Evolutionary conservation across 2,113 vertebrate species (phyloP).

Genomic region (Chaetops frenatus): DNA sequence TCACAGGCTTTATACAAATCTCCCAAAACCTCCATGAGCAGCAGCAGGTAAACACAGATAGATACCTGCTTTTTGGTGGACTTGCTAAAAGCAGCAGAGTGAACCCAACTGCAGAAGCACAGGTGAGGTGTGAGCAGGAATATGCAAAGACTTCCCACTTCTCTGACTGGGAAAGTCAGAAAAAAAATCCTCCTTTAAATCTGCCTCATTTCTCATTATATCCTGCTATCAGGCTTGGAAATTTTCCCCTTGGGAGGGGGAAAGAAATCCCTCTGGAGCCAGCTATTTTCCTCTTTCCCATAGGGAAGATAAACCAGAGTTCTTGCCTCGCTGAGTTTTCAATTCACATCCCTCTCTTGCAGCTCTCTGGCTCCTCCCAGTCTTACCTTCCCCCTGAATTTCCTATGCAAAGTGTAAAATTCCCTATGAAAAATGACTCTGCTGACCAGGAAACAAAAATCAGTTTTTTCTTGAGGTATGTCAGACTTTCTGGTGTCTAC

Average conservation of each 20-base stretch:
- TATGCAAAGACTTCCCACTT: neutral
- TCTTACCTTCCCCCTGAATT: neutral
- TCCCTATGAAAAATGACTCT: neutral
- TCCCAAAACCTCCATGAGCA: neutral
- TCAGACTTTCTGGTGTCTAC: neutral
- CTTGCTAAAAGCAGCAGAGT: neutral
- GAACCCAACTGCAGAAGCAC: neutral
- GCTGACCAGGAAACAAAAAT: neutral
- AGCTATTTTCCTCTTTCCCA: neutral
- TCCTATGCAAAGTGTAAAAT: neutral
- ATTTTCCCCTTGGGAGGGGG: neutral
- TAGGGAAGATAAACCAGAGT: constrained; percentile 9
- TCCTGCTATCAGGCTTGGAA: neutral
- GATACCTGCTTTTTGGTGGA: neutral
- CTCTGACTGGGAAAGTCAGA: neutral
- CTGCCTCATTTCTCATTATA: neutral
- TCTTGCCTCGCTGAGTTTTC: neutral
- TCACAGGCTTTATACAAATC: neutral
- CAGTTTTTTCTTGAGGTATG: neutral
- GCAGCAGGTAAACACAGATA: rapidly evolving
- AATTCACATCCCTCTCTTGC: neutral
- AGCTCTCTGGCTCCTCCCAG: rapidly evolving
- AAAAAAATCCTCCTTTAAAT: constrained; percentile 1
- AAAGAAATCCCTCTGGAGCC: neutral
- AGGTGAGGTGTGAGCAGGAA: rapidly evolving